A percentile compares a stretch with the other conserved stretches of the same genome.
Evolutionary conservation across 2,113 vertebrate species (phyloP).

Genomic region (Megaptera novaeangliae): DNA sequence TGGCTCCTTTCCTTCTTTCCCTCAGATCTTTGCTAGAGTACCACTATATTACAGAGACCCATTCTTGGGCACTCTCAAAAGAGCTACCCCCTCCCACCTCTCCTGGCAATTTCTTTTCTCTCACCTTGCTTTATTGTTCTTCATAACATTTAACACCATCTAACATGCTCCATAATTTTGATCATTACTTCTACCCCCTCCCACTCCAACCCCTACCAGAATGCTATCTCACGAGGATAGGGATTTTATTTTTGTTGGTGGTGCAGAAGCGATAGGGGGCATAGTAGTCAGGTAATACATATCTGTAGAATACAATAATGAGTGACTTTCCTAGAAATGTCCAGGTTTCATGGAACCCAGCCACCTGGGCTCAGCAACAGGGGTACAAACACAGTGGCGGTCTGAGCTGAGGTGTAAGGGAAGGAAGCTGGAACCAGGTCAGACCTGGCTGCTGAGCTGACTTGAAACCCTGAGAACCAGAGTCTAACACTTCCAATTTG

Average conservation of each 20-base stretch:
- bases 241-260: neutral
- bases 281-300: no score
- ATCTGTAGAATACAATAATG: neutral
- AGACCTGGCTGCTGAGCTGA: no score
- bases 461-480: neutral
- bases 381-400: neutral
- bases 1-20: neutral
- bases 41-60: accelerated
- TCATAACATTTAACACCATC: no score
- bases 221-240: accelerated
- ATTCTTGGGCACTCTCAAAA: accelerated
- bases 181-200: accelerated
- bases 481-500: accelerated
- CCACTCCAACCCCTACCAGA: accelerated
- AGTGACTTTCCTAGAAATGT: neutral
- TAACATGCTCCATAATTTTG: accelerated
- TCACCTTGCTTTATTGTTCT: neutral
- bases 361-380: neutral
- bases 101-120: no score
- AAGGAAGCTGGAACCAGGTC: neutral
- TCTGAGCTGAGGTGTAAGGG: neutral
- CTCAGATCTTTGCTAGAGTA: no score
- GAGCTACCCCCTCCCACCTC: accelerated
- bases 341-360: neutral
- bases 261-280: neutral